Base-by-base conservation (phyloP, 2,888 invertebrate species). In the Himalopsyche tibetana region DNA sequence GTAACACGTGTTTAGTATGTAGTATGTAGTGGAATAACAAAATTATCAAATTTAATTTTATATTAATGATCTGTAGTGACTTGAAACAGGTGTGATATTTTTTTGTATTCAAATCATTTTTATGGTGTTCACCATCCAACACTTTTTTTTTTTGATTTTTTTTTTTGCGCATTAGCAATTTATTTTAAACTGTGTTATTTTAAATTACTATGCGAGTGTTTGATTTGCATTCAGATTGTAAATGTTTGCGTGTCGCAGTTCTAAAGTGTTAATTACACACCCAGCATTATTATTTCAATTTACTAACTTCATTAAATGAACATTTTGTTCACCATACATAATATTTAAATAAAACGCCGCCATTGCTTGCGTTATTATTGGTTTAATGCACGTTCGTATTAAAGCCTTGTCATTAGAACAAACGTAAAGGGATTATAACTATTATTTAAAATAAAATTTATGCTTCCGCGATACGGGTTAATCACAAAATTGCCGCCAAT, bases 261-360 rank as follows among this genome's bases (percentile, higher is more conserved):
- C 15, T n/a, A 63, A 63, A 4, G 63, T n/a, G 63, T 63, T 63
- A 63, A 63, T 63, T 56, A 19, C 63, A 63, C 63, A 19, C 63
- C 63, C 51, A 15, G 51, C 4, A 51, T 51, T 15, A 15, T 51
- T 51, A 51, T 51, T 51, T 51, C 51, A 51, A 63, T 63, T 63
- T 63, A 63, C 63, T 63, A 63, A 63, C 63, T 63, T 63, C 63
- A 63, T 63, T 63, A 63, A 63, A 63, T 63, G 63, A 63, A 19
- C 63, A 63, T 63, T 63, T 63, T 63, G 63, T 19, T 63, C 63
- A 63, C 63, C 63, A 63, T 63, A 63, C 63, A 19, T 63, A 63
- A 63, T 63, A 63, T 63, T 63, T 63, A 63, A 63, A 19, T 63
- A 63, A 63, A 63, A 19, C 11, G 15, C 63, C 8, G 19, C 63